phyloP scores from a whole-genome alignment of 2,113 vertebrate genomes.

The Myotis yumanensis region DNA sequence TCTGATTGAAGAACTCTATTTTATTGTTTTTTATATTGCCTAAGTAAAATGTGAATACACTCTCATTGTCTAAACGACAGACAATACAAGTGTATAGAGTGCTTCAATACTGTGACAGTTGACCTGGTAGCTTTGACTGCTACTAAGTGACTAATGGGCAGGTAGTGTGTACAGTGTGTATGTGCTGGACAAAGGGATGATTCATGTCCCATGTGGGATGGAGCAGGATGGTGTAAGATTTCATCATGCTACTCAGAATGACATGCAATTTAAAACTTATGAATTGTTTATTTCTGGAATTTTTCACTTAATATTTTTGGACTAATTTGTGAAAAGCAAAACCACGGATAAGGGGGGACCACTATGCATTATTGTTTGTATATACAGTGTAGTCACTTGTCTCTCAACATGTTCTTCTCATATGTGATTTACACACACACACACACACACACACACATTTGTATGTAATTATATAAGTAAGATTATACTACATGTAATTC shows the following conservation, averaged over 20 bases:
- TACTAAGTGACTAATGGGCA: neutral
- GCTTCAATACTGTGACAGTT: neutral
- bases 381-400: slow-evolving; percentile 21
- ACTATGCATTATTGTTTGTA: neutral
- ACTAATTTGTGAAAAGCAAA: neutral
- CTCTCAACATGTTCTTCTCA: neutral
- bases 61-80: neutral
- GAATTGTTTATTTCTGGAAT: neutral
- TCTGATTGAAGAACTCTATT: slow-evolving; percentile 18
- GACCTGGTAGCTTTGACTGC: neutral
- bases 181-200: neutral
- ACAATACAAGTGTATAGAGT: neutral
- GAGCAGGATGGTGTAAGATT: neutral
- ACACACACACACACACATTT: neutral
- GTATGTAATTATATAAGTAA: neutral
- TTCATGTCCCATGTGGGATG: neutral
- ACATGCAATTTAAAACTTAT: neutral
- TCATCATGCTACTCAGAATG: neutral
- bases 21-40: slow-evolving; percentile 25
- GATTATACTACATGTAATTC: neutral
- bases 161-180: neutral
- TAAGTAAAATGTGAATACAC: neutral
- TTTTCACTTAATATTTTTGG: neutral
- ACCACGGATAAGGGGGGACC: neutral
- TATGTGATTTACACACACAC: neutral